These are phyloP conservation scores for Melieria picta DNA, from an alignment of 2,888 invertebrate species.

Conservation along the genomic window DNA sequence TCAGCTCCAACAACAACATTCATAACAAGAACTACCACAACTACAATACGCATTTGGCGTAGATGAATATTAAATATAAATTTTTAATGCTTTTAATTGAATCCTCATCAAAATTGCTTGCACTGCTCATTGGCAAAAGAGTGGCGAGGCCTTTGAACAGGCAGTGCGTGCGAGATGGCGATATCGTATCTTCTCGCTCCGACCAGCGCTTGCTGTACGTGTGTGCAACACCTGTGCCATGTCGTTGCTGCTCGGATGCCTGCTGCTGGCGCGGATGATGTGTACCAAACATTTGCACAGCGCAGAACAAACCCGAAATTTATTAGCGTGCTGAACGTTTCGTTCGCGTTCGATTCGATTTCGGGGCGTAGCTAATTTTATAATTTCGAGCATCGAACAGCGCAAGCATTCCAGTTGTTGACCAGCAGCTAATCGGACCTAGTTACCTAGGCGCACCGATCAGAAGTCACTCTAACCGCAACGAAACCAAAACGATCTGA, in stretches of 20 bases:
- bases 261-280: background rate
- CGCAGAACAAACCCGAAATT: slow-evolving; percentile 29
- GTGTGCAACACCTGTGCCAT: slow-evolving; percentile 44
- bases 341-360: slow-evolving; percentile 37
- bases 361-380: slow-evolving; percentile 55
- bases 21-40: slow-evolving; percentile 1
- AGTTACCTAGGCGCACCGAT: slow-evolving; percentile 46
- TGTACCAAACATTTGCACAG: background rate
- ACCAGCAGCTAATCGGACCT: slow-evolving; percentile 60
- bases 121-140: background rate
- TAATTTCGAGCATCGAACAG: slow-evolving; percentile 43
- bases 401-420: slow-evolving; percentile 65
- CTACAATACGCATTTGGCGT: background rate
- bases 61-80: background rate
- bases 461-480: slow-evolving; percentile 26
- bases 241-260: slow-evolving; percentile 38
- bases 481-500: slow-evolving; percentile 36
- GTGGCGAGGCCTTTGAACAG: too few relatives aligned
- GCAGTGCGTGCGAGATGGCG: slow-evolving; percentile 37
- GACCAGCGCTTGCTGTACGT: too few relatives aligned
- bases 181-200: background rate
- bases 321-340: slow-evolving; percentile 27
- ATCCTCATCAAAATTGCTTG: slow-evolving; percentile 38
- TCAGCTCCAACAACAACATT: slow-evolving; percentile 14
- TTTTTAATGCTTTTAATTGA: slow-evolving; percentile 42